Percentiles rank a stretch among this genome's conserved stretches.
These are phyloP conservation scores for Cartodere bifasciata DNA, from an alignment of 2,888 invertebrate species.

Conservation along the genomic window DNA sequence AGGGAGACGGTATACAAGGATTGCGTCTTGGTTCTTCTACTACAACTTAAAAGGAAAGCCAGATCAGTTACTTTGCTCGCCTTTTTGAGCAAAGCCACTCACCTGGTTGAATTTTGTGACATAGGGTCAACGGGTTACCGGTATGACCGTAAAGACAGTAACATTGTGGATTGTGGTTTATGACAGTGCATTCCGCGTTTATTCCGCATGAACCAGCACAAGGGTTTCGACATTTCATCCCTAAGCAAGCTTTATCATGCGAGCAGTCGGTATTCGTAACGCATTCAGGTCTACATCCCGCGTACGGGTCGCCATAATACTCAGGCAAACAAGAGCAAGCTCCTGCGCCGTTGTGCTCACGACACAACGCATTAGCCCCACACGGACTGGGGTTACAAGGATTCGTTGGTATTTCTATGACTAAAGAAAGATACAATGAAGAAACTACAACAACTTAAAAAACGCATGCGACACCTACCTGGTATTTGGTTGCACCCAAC, in stretches of 20 bases:
- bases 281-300: conserved; percentile 70
- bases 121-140: conserved; percentile 59
- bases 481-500: conserved; percentile 51
- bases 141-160: conserved; percentile 58
- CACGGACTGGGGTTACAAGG: conserved; percentile 71
- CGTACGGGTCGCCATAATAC: conserved; percentile 67
- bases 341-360: conserved; percentile 59
- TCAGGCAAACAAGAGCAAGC: conserved; percentile 63
- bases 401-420: conserved; percentile 46
- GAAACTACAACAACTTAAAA: conserved; percentile 6
- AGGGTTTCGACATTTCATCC: conserved; percentile 67
- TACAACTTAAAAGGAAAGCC: conserved; percentile 20
- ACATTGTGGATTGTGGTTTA: conserved; percentile 67
- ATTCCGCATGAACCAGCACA: conserved; percentile 67
- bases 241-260: conserved; percentile 57
- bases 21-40: conserved; percentile 39
- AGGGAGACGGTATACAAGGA: conserved; percentile 66
- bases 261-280: conserved; percentile 66
- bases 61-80: conserved; percentile 5
- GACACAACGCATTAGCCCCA: conserved; percentile 67
- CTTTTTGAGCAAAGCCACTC: conserved; percentile 18
- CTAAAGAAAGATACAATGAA: conserved; percentile 20
- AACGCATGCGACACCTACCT: conserved; percentile 28
- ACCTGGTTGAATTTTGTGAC: conserved; percentile 32
- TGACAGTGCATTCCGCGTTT: conserved; percentile 61